A percentile compares a stretch with the other conserved stretches of the same genome.
Conservation (phyloP, 2,888 invertebrate genomes). For the Lissonota sp. region DNA sequence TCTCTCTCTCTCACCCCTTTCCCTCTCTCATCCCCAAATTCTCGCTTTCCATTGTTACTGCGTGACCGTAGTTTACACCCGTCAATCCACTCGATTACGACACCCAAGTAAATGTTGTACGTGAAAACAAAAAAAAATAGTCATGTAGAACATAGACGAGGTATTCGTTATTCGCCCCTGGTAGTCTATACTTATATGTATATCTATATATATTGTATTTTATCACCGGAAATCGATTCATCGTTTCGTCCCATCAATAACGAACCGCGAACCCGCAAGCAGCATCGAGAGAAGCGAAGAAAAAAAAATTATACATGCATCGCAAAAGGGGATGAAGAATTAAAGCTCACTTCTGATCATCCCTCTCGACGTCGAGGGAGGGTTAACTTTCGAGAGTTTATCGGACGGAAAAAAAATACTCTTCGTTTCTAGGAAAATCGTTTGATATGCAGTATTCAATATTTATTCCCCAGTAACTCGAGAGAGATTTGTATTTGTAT, state of each 20-base stretch:
- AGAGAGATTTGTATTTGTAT: slow-evolving; percentile 32
- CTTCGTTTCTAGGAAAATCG: slow-evolving; percentile 30
- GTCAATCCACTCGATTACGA: slow-evolving; percentile 52
- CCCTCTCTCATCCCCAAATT: neutral
- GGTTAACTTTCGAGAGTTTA: slow-evolving; percentile 20
- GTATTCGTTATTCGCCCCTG: neutral
- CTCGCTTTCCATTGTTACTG: slow-evolving; percentile 38
- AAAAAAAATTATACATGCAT: slow-evolving; percentile 1
- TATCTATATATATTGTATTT: slow-evolving; percentile 50
- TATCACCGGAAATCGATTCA: slow-evolving; percentile 58
- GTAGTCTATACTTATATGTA: too few species aligned
- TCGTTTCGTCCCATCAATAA: slow-evolving; percentile 55
- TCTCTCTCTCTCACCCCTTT: neutral
- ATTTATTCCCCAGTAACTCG: slow-evolving; percentile 38
- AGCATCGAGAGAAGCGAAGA: neutral
- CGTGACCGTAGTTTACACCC: slow-evolving; percentile 47
- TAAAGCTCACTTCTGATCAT: slow-evolving; percentile 33
- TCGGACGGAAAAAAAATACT: too few species aligned
- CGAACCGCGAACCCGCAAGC: slow-evolving; percentile 20
- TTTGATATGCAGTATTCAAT: slow-evolving; percentile 32
- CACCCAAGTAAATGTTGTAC: slow-evolving; percentile 17
- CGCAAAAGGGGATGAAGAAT: slow-evolving; percentile 26
- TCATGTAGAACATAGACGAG: slow-evolving; percentile 15
- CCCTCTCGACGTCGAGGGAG: slow-evolving; percentile 25
- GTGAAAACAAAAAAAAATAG: slow-evolving; percentile 2